phyloP scores from a whole-genome alignment of 2,888 invertebrate genomes.

The Eupeodes luniger region DNA sequence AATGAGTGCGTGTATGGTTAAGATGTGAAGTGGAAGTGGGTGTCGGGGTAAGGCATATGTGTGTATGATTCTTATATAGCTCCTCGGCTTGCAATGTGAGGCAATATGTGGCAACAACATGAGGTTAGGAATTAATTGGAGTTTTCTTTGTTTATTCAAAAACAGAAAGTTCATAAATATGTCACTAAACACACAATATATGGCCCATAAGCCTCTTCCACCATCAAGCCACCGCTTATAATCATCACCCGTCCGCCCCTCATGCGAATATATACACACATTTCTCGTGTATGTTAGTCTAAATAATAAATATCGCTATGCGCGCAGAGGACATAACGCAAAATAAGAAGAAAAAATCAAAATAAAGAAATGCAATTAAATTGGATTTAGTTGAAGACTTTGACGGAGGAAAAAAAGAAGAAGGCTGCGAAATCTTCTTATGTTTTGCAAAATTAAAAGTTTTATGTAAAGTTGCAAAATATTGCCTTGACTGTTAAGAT shows the following conservation, averaged over 20 bases:
- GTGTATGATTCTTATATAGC: neutral
- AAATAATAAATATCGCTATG: slow-evolving; percentile 25
- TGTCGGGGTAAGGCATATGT: neutral
- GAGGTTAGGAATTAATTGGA: slow-evolving; percentile 65
- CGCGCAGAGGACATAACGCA: neutral
- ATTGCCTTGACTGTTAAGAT: too few relatives aligned
- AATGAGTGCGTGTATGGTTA: slow-evolving; percentile 38
- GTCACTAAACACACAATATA: slow-evolving; percentile 67
- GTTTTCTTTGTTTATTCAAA: slow-evolving; percentile 60
- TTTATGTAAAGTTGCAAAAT: too few relatives aligned
- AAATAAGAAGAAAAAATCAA: neutral
- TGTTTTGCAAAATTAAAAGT: too few relatives aligned
- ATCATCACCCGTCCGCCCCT: neutral
- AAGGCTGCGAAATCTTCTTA: neutral
- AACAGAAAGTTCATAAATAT: slow-evolving; percentile 69
- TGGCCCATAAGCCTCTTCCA: slow-evolving; percentile 17
- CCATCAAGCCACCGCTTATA: neutral
- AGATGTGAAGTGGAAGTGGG: slow-evolving; percentile 1
- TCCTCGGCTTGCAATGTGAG: slow-evolving; percentile 42
- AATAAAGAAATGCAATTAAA: slow-evolving; percentile 24
- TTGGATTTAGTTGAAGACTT: slow-evolving; percentile 6
- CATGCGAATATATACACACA: neutral
- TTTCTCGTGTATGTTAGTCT: slow-evolving; percentile 10
- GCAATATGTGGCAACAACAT: slow-evolving; percentile 68
- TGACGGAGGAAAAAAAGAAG: too few relatives aligned